phyloP scores from a whole-genome alignment of 2,113 vertebrate species.

The Chrysemys picta region DNA sequence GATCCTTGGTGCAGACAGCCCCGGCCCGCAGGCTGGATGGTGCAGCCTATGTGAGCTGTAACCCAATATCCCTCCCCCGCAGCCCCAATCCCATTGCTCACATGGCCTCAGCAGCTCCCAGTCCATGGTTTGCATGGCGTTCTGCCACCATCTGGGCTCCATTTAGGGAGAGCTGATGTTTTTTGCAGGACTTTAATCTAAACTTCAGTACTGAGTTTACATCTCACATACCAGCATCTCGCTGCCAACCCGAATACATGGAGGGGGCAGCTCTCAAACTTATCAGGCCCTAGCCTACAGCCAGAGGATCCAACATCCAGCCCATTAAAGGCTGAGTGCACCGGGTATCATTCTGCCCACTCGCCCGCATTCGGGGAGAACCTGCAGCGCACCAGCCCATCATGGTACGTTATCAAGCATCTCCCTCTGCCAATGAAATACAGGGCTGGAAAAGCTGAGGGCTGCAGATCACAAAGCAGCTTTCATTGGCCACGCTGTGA shows the following conservation, averaged over 20 bases:
- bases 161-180: conserved; percentile 74
- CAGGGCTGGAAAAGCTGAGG: accelerated
- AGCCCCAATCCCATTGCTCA: not conserved
- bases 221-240: conserved; percentile 63
- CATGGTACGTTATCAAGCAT: accelerated
- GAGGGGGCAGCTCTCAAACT: not conserved
- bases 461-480: not conserved
- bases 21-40: not conserved
- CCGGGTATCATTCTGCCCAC: accelerated
- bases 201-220: conserved; percentile 63
- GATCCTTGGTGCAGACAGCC: not conserved
- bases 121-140: not conserved
- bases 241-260: not conserved
- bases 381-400: accelerated
- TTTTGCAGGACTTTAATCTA: conserved; percentile 70
- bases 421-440: accelerated
- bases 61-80: not conserved
- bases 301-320: not conserved
- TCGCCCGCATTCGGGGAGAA: not conserved
- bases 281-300: not conserved
- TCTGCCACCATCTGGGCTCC: conserved; percentile 72
- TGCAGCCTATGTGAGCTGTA: not conserved
- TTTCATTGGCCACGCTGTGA: not conserved
- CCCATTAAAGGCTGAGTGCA: accelerated
- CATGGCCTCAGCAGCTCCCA: not conserved